phyloP scores from a whole-genome alignment of 2,797 vertebrate genomes.

The Acipenser ruthenus region DNA sequence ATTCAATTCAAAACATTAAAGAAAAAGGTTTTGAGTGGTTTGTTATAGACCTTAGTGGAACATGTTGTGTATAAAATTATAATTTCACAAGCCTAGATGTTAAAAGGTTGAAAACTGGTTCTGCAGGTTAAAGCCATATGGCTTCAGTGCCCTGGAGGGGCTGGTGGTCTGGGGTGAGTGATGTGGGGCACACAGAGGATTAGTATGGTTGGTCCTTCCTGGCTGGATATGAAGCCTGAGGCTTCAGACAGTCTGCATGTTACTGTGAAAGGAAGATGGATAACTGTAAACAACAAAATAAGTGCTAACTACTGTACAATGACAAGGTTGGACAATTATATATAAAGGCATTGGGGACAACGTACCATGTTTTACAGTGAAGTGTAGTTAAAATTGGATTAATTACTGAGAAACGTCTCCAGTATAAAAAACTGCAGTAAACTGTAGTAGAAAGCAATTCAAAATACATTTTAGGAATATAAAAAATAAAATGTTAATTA shows the following conservation, averaged over 20 bases:
- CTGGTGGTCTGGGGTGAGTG: not conserved
- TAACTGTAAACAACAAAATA: slow-evolving; percentile 41
- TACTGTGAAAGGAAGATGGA: slow-evolving; percentile 35
- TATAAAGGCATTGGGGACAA: too few species aligned
- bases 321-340: too few species aligned
- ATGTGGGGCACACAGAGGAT: slow-evolving; percentile 18
- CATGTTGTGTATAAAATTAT: not conserved
- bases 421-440: too few species aligned
- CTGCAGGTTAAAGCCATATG: slow-evolving; percentile 14
- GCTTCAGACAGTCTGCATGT: slow-evolving; percentile 27
- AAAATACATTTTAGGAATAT: too few species aligned
- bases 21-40: not conserved
- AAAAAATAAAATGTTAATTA: too few species aligned
- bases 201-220: slow-evolving; percentile 35
- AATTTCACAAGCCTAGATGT: not conserved
- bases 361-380: too few species aligned
- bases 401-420: too few species aligned
- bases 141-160: slow-evolving; percentile 19
- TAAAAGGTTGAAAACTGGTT: slow-evolving; percentile 3
- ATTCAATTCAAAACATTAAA: too few species aligned
- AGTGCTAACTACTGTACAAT: slow-evolving; percentile 27
- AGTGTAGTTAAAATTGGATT: too few species aligned
- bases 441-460: too few species aligned
- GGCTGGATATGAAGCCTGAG: slow-evolving; percentile 28
- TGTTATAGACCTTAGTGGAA: not conserved